phyloP scores from a whole-genome alignment of 1,140 invertebrate species.

The Acyrthosiphon pisum region DNA sequence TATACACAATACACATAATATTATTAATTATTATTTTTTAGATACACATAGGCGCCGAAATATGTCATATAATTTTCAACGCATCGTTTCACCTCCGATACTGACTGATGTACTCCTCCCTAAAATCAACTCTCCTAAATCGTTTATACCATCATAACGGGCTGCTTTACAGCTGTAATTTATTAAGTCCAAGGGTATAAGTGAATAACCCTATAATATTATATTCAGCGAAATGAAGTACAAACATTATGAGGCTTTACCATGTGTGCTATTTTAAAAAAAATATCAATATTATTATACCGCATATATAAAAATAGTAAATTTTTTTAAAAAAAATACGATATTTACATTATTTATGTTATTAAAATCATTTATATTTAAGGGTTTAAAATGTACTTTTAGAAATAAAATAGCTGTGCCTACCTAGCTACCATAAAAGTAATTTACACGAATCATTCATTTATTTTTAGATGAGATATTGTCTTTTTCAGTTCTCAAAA shows the following conservation, averaged over 20 bases:
- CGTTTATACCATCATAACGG: neutral
- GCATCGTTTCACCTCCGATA: neutral
- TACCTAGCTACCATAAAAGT: neutral
- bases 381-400: neutral
- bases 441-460: neutral
- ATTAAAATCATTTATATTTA: neutral
- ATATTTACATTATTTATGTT: neutral
- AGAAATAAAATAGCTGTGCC: neutral
- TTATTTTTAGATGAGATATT: neutral
- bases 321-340: too few species aligned
- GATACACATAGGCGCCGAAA: neutral
- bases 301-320: neutral
- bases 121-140: neutral
- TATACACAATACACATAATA: neutral
- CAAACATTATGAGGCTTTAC: neutral
- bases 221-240: neutral
- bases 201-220: neutral
- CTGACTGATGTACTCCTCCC: neutral
- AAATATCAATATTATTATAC: neutral
- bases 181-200: neutral
- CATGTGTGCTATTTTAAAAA: neutral
- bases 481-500: neutral
- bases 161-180: neutral
- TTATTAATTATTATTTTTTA: constrained; percentile 6
- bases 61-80: neutral